Evolutionary conservation across 2,888 invertebrate species (phyloP).

Genomic region (Agriotes lineatus): DNA sequence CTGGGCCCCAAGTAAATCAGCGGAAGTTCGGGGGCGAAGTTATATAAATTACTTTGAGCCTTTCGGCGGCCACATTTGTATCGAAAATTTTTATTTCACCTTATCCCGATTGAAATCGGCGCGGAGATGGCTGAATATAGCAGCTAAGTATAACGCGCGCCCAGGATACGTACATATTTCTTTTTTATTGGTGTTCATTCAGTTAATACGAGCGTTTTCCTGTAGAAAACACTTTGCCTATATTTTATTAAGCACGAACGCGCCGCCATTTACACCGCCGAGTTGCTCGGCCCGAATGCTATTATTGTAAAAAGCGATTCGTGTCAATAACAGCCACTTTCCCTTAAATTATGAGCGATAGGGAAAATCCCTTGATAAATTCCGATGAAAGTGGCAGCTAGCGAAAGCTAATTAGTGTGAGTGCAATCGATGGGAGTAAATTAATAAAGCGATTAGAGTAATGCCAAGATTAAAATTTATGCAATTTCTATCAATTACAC

Average conservation of each 20-base stretch:
- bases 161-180: constrained; percentile 14
- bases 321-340: neutral
- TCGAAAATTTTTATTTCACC: neutral
- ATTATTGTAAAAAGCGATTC: neutral
- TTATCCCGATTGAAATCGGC: constrained; percentile 3
- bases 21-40: too few relatives aligned
- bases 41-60: too few relatives aligned
- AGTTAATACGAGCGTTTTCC: constrained; percentile 10
- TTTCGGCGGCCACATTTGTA: neutral
- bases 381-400: neutral
- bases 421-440: too few relatives aligned
- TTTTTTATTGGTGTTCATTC: constrained; percentile 14
- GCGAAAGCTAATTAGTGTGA: neutral
- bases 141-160: constrained; percentile 1
- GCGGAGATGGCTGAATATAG: constrained; percentile 1
- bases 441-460: too few relatives aligned
- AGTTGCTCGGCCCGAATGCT: neutral
- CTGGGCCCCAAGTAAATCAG: neutral
- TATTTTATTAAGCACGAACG: constrained; percentile 13
- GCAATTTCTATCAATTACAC: too few relatives aligned
- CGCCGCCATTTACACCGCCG: neutral
- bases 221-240: constrained; percentile 1
- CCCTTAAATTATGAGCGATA: neutral
- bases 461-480: too few relatives aligned
- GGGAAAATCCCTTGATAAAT: neutral